Base-by-base conservation (phyloP, 2,797 vertebrate genomes). In the Platyrinchus mystaceus region DNA sequence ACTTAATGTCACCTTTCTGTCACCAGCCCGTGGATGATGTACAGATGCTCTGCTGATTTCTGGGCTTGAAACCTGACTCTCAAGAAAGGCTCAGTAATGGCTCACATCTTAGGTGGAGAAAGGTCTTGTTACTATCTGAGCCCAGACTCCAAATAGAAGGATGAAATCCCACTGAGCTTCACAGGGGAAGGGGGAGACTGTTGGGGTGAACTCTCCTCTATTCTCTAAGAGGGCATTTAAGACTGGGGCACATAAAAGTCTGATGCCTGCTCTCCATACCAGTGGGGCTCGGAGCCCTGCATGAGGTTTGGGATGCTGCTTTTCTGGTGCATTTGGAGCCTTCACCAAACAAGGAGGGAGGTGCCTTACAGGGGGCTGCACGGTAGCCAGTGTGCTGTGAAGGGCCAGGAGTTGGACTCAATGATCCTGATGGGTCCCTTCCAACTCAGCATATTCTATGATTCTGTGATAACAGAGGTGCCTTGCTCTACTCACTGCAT, bases 401-500 rank as follows among this genome's bases (percentile, higher is more conserved):
- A 14, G 62, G 62, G 23, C 32, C 32, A 19, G 32, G 15, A 46
- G 22, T 8, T 43, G 41, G 28, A 32, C 41, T n/a, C 7, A 12
- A n/a, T 64, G 62, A 64, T 26, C 41, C 62, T 46, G 15, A 26
- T n/a, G 62, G 32, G 15, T 63, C 60, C 41, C 60, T 44, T 63
- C 60, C 21, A 63, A 17, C 21, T 23, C 60, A 63, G 41, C 39
- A n/a, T 23, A 32, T 23, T 44, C 60, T 7, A 12, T 43, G 41
- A 64, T 26, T 46, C 32, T 46, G 3, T 26, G 4, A 43, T 60
- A 12, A 7, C 1, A 2, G 59, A 47, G 52, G 6, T 46, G 14
- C 21, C 32, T 59, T 28, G 27, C 59, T 76, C 20, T 30, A 0
- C 34, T 55, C 17, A 3, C 27, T 55, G 30, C 1, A 0, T 36